Conservation (phyloP, 2,888 invertebrate genomes). For the Eristalis intricaria region DNA sequence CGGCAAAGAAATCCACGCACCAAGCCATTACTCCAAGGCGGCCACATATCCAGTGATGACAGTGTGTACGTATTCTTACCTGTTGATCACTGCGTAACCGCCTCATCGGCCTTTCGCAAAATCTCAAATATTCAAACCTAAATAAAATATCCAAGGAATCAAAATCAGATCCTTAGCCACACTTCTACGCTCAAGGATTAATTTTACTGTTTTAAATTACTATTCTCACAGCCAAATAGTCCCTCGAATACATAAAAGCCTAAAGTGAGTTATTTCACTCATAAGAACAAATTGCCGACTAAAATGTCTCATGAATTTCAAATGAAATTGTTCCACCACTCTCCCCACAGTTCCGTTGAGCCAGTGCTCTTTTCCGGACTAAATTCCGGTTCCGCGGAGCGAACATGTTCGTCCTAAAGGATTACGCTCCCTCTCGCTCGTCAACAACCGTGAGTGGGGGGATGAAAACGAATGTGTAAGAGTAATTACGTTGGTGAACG, state of each 20-base stretch:
- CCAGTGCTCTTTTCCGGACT: constrained; percentile 38
- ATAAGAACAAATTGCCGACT: constrained; percentile 64
- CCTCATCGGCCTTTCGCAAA: too few species aligned
- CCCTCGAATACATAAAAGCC: constrained; percentile 24
- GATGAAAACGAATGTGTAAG: constrained; percentile 49
- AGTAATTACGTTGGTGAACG: constrained; percentile 35
- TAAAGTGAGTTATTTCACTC: constrained; percentile 60
- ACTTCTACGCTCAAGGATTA: background rate
- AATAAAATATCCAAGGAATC: background rate
- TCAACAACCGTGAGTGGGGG: background rate
- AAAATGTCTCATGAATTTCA: constrained; percentile 67
- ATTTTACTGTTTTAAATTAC: constrained; percentile 14
- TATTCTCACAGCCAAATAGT: constrained; percentile 7
- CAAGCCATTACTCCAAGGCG: too few species aligned
- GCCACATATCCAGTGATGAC: too few species aligned
- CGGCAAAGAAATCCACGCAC: too few species aligned
- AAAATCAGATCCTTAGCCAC: background rate
- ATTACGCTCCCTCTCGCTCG: constrained; percentile 31
- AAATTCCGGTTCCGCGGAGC: constrained; percentile 46
- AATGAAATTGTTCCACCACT: constrained; percentile 55
- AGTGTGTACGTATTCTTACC: too few species aligned
- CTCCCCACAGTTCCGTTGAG: constrained; percentile 7
- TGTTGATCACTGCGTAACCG: too few species aligned
- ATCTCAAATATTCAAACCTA: background rate
- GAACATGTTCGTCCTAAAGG: constrained; percentile 55